Base-by-base conservation (phyloP, 2,797 vertebrate species). In the Coendou prehensilis region DNA sequence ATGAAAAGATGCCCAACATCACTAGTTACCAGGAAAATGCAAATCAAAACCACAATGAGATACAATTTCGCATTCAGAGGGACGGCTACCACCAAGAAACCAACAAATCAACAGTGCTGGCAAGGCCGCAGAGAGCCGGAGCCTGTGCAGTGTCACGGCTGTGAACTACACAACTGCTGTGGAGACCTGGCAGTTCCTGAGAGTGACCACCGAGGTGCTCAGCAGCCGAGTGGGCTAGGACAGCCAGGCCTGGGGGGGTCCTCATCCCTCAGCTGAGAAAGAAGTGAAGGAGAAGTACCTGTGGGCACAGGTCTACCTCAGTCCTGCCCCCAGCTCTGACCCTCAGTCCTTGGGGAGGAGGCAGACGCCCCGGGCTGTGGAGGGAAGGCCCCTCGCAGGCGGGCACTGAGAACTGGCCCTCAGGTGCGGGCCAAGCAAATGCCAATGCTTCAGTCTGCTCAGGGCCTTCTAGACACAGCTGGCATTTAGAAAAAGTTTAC, bases 111-210 rank as follows among this genome's bases (percentile, higher is more conserved):
- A 2, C 59, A 59, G n/a, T 8, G 22, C 3, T 13, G 20, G 4
- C 6, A 22, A 83, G 82, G 37, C 45, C 30, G 9, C 5, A 11
- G 37, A 50, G 30, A 8, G 2, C 50, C 4, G 18, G 11, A 50
- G 14, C 18, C 37, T n/a, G 20, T 4, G 52, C 1, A 3, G 2
- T 1, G 8, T 6, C 1, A 3, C 9, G 17, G 41, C 23, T 17
- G 26, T 30, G 22, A 50, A 0, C 15, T 45, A 20, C 7, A 6
- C 52, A 8, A 10, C 37, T 6, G 5, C 69, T 10, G 37, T 0
- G 26, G 71, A 59, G 8, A 45, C 5, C 14, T 67, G 17, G 71
- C 23, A 14, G 59, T 4, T 67, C 73, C 23, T 23, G 41, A 71
- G 11, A 30, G 37, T 33, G 37, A 61, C 28, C 23, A 9, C 1